Evolutionary conservation across 1,140 invertebrate species (phyloP).

Genomic region (Lucilia sericata): DNA sequence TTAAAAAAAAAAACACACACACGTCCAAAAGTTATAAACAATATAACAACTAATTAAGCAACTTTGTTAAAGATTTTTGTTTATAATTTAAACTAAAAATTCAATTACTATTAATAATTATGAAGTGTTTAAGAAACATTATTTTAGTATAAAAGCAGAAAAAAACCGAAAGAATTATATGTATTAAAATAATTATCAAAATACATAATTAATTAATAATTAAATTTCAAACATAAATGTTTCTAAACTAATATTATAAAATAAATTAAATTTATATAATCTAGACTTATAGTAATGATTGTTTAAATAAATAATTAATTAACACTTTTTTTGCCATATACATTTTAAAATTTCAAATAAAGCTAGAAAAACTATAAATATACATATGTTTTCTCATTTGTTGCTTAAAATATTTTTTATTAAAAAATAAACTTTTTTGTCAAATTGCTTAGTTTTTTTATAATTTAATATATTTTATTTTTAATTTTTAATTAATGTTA

Average conservation of each 20-base stretch:
- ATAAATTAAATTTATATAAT: constrained; percentile 29
- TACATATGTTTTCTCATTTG: not conserved
- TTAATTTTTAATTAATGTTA: constrained; percentile 31
- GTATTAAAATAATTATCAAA: not conserved
- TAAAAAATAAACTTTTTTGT: not conserved
- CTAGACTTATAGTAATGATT: constrained; percentile 12
- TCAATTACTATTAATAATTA: not conserved
- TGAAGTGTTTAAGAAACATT: constrained; percentile 38
- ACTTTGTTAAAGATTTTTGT: too few species aligned
- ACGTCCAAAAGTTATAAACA: too few species aligned
- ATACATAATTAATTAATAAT: not conserved
- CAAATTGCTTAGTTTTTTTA: constrained; percentile 9
- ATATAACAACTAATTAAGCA: too few species aligned
- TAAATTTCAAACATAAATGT: constrained; percentile 13
- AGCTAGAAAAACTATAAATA: not conserved
- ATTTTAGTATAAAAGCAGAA: not conserved
- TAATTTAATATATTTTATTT: not conserved
- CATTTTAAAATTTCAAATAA: constrained; percentile 11
- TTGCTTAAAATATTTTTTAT: not conserved
- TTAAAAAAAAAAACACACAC: too few species aligned
- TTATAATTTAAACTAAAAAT: not conserved
- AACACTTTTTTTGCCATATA: constrained; percentile 10
- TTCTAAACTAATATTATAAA: constrained; percentile 9
- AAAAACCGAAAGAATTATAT: too few species aligned
- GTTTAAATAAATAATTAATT: not conserved